Evolutionary conservation across 2,113 vertebrate species (phyloP), one percentile per base, ranked within the genome.

Genomic region (Barbus barbus): DNA sequence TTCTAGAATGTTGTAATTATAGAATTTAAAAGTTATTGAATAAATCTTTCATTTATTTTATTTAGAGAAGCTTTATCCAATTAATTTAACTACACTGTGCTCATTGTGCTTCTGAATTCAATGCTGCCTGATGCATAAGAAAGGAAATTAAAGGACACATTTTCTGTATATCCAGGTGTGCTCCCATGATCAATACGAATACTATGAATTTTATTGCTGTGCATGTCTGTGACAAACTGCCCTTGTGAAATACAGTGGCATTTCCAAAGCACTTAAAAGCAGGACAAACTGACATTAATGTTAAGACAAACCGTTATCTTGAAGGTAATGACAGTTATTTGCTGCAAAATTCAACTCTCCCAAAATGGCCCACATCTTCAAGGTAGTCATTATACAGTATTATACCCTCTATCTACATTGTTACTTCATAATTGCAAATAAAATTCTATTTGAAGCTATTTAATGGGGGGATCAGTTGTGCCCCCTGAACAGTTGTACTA

Each of bases 301-400:
- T 31, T 38, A 18, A 48, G 74, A 33, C 58, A 80, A 36, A 73
- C 67, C 8, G 0, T 80, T 31, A 78, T 78, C 51, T 58, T 36
- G 6, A 24, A 63, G 18, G 22, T 61, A 60, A 71, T 56, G 14
- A 69, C n/a, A 78, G 38, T 67, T 31, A 67, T 78, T 78, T 69
- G 28, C 13, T 8, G 46, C 18, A 33, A 77, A 36, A 56, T n/a
- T 14, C 4, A 48, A 53, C 31, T 77, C 20, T 58, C 20, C 20
- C 75, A 58, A 77, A 77, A 38, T 51, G n/a, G n/a, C 14, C 63
- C 83, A 82, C 78, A 82, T 61, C 78, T 82, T 75, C 33, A 65
- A 76, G 56, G 58, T 51, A 53, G 63, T 76, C 61, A 84, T 84
- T 78, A 38, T 1, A 1, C 53, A 78, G 38, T 58, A 77, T 77